These are phyloP conservation scores for Zophobas morio DNA, from an alignment of 1,140 invertebrate genomes.

Conservation along the genomic window DNA sequence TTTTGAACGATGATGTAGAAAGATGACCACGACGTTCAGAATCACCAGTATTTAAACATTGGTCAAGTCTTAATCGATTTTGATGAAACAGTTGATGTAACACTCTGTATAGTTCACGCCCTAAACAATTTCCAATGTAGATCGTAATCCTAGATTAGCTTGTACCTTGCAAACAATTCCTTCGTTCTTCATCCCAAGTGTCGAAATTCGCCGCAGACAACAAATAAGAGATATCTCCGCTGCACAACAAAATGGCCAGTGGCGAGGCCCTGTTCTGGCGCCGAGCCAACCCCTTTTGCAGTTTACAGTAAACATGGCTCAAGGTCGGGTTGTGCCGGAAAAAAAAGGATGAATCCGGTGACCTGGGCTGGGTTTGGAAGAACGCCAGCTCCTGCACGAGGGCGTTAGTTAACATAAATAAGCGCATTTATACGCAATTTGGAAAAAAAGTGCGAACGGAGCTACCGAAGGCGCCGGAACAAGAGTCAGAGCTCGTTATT, in stretches of 20 bases:
- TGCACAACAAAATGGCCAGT: background rate
- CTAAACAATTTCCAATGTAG: too few relatives aligned
- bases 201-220: too few relatives aligned
- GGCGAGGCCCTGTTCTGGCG: background rate
- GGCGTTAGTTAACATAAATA: background rate
- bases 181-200: too few relatives aligned
- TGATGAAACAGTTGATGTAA: too few relatives aligned
- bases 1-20: too few relatives aligned
- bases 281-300: slow-evolving; percentile 2
- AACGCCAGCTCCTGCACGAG: background rate
- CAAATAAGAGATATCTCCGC: background rate
- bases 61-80: too few relatives aligned
- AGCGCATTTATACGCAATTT: background rate
- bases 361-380: background rate
- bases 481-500: background rate
- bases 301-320: slow-evolving; percentile 1
- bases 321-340: background rate
- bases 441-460: background rate
- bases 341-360: background rate
- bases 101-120: too few relatives aligned
- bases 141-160: too few relatives aligned
- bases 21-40: too few relatives aligned
- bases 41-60: too few relatives aligned
- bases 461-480: background rate
- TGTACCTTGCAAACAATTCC: too few relatives aligned